Evolutionary conservation across 1,140 invertebrate species (phyloP), one percentile per base, ranked within the genome.

Genomic region (Saxidomus purpurata): DNA sequence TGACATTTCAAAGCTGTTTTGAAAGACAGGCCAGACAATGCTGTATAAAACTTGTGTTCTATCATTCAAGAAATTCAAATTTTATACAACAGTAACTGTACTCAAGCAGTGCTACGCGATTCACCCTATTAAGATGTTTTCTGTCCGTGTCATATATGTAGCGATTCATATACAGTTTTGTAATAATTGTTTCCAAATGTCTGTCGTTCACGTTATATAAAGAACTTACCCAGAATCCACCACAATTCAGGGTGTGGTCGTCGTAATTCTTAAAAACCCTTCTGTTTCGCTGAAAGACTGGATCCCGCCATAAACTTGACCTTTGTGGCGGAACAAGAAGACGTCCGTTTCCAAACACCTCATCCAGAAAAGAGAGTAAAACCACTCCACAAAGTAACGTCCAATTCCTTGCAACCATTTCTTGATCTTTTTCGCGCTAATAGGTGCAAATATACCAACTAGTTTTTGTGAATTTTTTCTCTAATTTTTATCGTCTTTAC

Each of bases 241-340:
- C 98, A 84, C 97, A 97, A 93, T 96, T 97, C 0, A 97, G 94
- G 92, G 97, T 98, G 91, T 98, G 99, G 94, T 99, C 98, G 91
- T 99, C 98, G 93, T 98, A 99, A 95, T 99, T 98, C 8, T 98
- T 97, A 0, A 98, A 98, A 96, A 98, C 98, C 0, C 97, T 97
- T 95, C 97, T 99, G 0, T 98, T 59, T 98, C 98, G 93, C n/a
- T 77, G 76, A 71, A 55, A 77, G 1, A 11, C 28, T 40, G 69
- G 84, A 34, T 98, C 98, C 69, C 98, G 96, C 98, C 98, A 99
- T 98, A 98, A 98, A 19, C 97, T 97, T 95, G 99, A 98, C n/a
- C 98, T 96, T 0, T 98, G 97, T 0, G 98, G 98, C 0, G 98
- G 98, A 95, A 99, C 98, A 97, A 98, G 98, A 93, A 98, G 94